Percentiles rank a stretch among this genome's conserved stretches.
These are phyloP conservation scores for Microctenopoma stevenorrisi DNA, from an alignment of 2,797 vertebrate species.

Conservation along the genomic window DNA sequence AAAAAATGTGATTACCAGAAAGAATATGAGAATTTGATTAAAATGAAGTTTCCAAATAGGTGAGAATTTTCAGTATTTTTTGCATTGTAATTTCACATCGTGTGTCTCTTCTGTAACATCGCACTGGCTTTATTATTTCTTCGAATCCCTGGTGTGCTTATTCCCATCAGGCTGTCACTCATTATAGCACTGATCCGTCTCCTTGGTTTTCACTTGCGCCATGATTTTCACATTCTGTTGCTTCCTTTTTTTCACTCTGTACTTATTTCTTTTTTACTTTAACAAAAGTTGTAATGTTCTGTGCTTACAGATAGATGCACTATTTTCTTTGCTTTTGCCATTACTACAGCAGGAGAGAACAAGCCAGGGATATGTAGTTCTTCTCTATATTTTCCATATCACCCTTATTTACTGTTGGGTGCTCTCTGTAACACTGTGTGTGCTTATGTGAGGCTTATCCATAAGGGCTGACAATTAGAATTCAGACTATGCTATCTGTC, in stretches of 20 bases:
- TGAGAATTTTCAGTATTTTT: not conserved
- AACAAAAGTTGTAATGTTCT: not conserved
- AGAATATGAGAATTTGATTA: not conserved
- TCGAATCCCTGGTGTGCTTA: constrained; percentile 55
- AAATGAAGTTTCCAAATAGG: not conserved
- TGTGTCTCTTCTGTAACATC: constrained; percentile 16
- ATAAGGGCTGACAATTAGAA: constrained; percentile 66
- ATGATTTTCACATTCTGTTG: constrained; percentile 9
- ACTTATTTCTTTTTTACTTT: constrained; percentile 2
- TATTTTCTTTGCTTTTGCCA: not conserved
- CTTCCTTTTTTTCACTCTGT: not conserved
- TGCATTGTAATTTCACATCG: not conserved
- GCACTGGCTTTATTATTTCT: constrained; percentile 42
- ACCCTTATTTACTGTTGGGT: not conserved
- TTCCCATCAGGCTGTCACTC: constrained; percentile 65
- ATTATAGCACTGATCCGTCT: constrained; percentile 58
- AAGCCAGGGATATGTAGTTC: constrained; percentile 5
- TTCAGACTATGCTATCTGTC: constrained; percentile 60
- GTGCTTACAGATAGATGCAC: not conserved
- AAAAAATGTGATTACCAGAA: not conserved
- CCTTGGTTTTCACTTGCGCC: constrained; percentile 21
- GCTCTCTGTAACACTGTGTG: constrained; percentile 7
- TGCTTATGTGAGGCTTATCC: constrained; percentile 50
- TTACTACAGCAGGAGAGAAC: constrained; percentile 11
- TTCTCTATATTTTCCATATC: not conserved